Evolutionary conservation across 2,888 invertebrate species (phyloP), one percentile per base, ranked within the genome.

Genomic region (Lottia scabra): DNA sequence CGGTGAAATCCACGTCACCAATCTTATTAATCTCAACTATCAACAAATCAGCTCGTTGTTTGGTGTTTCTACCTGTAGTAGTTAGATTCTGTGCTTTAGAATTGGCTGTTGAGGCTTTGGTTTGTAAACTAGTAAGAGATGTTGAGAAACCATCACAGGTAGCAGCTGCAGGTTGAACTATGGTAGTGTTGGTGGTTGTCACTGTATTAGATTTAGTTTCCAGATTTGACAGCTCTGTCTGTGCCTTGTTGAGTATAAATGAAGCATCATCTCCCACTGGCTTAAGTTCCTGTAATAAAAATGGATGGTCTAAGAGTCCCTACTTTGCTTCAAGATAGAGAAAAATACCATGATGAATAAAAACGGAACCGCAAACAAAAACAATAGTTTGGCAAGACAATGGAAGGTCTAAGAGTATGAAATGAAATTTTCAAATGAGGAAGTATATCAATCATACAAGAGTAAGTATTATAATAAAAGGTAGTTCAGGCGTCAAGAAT

Each of bases 1-100:
- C 56, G 0, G 56, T 56, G 56, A 56, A 56, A 16, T 72, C 62
- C n/a, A 72, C n/a, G 26, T 68, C 65, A 13, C 44, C 19, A 23
- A 72, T n/a, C 26, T 68, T 72, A 6, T 30, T 26, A 13, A 72
- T 45, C 6, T 63, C 46, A 13, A 16, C n/a, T 15, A 72, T 44
- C 0, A 72, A 19, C 23, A 15, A 43, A 4, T 65, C 30, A 0
- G 68, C 68, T 26, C 65, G 44, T 5, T 27, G 44, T 23, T 38
- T 46, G 13, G 68, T 72, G 19, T 23, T 30, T 2, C 16, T 30
- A 13, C 65, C 68, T 13, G 27, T 23, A 0, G 43, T 15, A 8
- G 30, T 44, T 0, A 56, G 43, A 19, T 43, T 15, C 30, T 63
- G 27, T 2, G 65, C 68, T n/a, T 48, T 26, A 0, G 16, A 26